Evolutionary conservation across 2,113 vertebrate genomes (phyloP).

Genomic region (Cyanistes caeruleus): DNA sequence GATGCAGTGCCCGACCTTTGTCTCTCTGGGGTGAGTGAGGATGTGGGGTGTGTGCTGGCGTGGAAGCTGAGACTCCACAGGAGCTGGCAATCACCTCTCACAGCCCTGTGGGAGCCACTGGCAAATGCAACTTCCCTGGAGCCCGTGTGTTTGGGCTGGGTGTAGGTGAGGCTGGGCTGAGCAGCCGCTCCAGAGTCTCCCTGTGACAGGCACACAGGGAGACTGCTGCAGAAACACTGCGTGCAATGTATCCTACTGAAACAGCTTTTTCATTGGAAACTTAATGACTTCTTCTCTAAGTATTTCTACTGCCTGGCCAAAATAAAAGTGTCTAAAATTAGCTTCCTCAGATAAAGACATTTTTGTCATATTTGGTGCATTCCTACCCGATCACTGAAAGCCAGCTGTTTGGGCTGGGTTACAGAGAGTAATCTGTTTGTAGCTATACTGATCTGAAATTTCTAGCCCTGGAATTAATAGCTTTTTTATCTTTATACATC

Average conservation of each 20-base stretch:
- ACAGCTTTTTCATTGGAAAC: neutral
- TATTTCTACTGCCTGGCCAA: neutral
- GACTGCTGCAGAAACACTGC: neutral
- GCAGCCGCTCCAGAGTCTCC: accelerated
- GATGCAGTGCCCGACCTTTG: accelerated
- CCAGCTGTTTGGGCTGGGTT: slow-evolving; percentile 24
- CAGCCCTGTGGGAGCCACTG: neutral
- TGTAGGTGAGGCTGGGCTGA: neutral
- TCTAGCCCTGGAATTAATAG: slow-evolving; percentile 21
- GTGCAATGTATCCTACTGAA: neutral
- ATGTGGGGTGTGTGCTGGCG: neutral
- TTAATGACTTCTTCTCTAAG: neutral
- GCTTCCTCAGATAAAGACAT: slow-evolving; percentile 39
- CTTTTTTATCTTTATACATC: slow-evolving; percentile 34
- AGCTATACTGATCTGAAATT: neutral
- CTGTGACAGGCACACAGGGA: accelerated
- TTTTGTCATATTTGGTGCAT: slow-evolving; percentile 56
- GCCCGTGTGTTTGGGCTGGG: accelerated
- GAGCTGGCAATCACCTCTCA: neutral
- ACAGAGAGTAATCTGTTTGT: neutral
- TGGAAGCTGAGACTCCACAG: neutral
- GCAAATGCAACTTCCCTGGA: accelerated
- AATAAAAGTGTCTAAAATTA: slow-evolving; percentile 36
- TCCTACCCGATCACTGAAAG: neutral
- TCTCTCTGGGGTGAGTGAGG: neutral